Evolutionary conservation across 2,113 vertebrate species (phyloP), one percentile per base, ranked within the genome.

Genomic region (Romanogobio albipinnatus): DNA sequence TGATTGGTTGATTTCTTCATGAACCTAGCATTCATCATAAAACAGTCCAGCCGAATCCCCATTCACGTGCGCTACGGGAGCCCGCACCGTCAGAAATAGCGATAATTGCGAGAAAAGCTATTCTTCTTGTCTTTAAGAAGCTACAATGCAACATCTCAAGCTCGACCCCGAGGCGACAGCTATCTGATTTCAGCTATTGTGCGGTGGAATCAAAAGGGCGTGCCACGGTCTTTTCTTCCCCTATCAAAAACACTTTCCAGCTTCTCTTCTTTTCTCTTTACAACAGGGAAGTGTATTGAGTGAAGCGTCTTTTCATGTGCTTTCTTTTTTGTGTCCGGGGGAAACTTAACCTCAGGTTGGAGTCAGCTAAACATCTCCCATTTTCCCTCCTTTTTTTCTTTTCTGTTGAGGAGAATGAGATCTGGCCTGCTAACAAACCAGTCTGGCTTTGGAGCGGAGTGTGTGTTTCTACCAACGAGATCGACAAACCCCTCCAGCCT

Each of bases 131-230:
- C 84, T 87, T 82, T 90, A 79, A 89, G 89, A 74, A 75, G 86
- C 78, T 85, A 91, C 90, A 92, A 93, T 92, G 91, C 91, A 89
- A 85, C 88, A 86, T 90, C 86, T 80, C 76, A 82, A 68, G 17
- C 84, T 81, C 33, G 24, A 81, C 83, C 92, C 88, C 1, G 70
- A 51, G 84, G 92, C 70, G 33, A 66, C 74, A 59, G 19, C 79
- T 90, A 94, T 95, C 92, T 82, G 11, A 22, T 95, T 94, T 91
- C 93, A 26, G 87, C 91, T 88, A 92, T 95, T 94, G 92, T 94
- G 87, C 76, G 22, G 82, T 45, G 68, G 86, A 89, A 90, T 90
- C 91, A 94, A 91, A 94, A 90, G 93, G 93, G 92, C 86, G 92
- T 92, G 93, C 92, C 89, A 90, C 86, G 85, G 84, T 88, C 93